Percentiles rank a stretch among this genome's conserved stretches.
Evolutionary conservation across 2,888 invertebrate genomes (phyloP).

Genomic region (Teleiodes luculella): DNA sequence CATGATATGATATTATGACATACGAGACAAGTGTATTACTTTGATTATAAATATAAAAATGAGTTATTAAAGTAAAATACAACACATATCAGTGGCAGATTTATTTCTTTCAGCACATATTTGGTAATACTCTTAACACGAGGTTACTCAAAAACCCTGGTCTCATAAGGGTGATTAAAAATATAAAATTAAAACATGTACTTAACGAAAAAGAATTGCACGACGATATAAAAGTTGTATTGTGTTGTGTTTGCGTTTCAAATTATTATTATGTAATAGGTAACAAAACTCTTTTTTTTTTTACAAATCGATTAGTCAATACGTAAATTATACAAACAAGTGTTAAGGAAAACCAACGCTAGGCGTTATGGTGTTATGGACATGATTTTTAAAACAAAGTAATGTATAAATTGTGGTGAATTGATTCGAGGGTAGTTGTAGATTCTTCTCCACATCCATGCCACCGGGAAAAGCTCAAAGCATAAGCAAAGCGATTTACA

Average conservation of each 20-base stretch:
- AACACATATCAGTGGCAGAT: no score
- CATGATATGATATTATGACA: no score
- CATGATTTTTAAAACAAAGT: constrained; percentile 14
- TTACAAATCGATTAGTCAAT: constrained; percentile 62
- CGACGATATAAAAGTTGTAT: background rate
- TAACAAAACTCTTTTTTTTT: background rate
- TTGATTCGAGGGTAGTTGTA: background rate
- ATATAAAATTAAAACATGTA: no score
- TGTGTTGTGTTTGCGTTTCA: background rate
- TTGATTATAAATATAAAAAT: no score
- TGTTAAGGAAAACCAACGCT: constrained; percentile 71
- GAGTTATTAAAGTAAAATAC: no score
- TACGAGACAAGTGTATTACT: no score
- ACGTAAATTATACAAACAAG: constrained; percentile 71
- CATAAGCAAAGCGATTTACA: constrained; percentile 71
- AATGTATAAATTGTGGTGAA: background rate
- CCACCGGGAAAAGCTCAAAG: constrained; percentile 68
- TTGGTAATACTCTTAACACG: no score
- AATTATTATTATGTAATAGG: no score
- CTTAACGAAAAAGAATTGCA: no score
- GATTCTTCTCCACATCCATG: constrained; percentile 41
- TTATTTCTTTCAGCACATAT: no score
- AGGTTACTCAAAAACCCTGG: no score
- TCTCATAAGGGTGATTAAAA: no score
- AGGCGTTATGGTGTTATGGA: constrained; percentile 56